Evolutionary conservation across 2,888 invertebrate species (phyloP).

Genomic region (Melieria crassipennis): DNA sequence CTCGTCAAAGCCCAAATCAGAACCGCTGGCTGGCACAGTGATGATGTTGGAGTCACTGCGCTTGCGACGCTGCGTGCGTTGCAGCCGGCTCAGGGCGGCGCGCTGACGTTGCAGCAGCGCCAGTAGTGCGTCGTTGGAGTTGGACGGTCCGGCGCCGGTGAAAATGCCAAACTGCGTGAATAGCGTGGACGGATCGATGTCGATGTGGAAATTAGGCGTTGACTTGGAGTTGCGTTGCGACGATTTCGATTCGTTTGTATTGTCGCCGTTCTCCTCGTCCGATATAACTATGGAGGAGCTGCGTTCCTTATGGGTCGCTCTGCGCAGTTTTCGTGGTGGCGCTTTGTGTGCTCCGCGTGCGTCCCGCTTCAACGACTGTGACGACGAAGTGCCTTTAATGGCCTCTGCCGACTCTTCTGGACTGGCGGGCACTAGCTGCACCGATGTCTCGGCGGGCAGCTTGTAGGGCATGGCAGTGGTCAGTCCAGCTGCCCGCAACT

Average conservation of each 20-base stretch:
- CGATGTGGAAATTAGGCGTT: slow-evolving; percentile 33
- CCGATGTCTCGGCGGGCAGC: slow-evolving; percentile 63
- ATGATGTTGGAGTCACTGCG: slow-evolving; percentile 44
- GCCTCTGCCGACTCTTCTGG: slow-evolving; percentile 47
- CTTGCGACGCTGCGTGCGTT: slow-evolving; percentile 38
- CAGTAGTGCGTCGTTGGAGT: slow-evolving; percentile 54
- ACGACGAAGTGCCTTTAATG: neutral
- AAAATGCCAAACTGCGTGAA: slow-evolving; percentile 40
- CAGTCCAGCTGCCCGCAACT: slow-evolving; percentile 39
- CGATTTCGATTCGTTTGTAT: neutral
- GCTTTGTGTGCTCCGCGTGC: slow-evolving; percentile 23
- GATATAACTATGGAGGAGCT: slow-evolving; percentile 47
- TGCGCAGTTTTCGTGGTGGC: slow-evolving; percentile 39
- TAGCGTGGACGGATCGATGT: slow-evolving; percentile 39
- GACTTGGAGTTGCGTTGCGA: slow-evolving; percentile 31
- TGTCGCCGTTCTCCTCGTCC: slow-evolving; percentile 36
- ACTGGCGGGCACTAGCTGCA: slow-evolving; percentile 62
- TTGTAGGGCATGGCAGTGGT: slow-evolving; percentile 59
- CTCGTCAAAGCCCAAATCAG: slow-evolving; percentile 47
- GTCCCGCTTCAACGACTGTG: slow-evolving; percentile 33
- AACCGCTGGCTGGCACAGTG: slow-evolving; percentile 41
- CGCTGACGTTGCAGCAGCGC: slow-evolving; percentile 57
- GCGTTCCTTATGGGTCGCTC: slow-evolving; percentile 27
- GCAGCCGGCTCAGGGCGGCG: slow-evolving; percentile 46
- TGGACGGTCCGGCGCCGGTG: slow-evolving; percentile 37